Evolutionary conservation across 2,888 invertebrate genomes (phyloP).

Genomic region (Agonopterix subpropinquella): DNA sequence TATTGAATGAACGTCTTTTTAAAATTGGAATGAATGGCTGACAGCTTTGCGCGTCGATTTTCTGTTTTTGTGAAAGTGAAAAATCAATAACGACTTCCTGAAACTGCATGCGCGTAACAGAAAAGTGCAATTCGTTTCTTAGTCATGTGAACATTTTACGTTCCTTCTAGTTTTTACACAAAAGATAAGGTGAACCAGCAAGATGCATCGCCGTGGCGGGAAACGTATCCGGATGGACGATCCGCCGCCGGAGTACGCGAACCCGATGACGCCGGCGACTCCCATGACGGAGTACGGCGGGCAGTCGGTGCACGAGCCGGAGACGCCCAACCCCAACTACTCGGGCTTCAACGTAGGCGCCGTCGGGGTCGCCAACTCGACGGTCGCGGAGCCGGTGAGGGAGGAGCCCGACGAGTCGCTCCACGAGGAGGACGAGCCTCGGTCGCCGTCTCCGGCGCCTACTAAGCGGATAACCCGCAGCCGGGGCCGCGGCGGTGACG

Average conservation of each 20-base stretch:
- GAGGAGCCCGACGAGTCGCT: constrained; percentile 51
- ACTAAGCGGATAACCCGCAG: constrained; percentile 80
- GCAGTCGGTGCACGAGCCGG: constrained; percentile 67
- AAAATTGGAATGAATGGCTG: too few relatives aligned
- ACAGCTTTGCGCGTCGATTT: too few relatives aligned
- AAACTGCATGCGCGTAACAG: too few relatives aligned
- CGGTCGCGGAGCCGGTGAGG: constrained; percentile 42
- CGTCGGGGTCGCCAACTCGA: constrained; percentile 48
- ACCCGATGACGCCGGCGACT: constrained; percentile 74
- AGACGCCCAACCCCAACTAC: constrained; percentile 64
- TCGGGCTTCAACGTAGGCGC: constrained; percentile 52
- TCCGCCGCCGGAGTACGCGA: constrained; percentile 91
- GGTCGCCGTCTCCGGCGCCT: constrained; percentile 75
- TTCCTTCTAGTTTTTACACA: too few relatives aligned
- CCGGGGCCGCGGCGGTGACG: constrained; percentile 71
- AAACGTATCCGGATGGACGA: constrained; percentile 96
- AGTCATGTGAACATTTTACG: too few relatives aligned
- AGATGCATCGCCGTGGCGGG: constrained; percentile 88
- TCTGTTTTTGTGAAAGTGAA: too few relatives aligned
- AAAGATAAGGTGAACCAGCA: constrained; percentile 19
- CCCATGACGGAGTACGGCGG: constrained; percentile 75
- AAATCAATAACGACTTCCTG: too few relatives aligned
- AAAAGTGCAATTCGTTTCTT: too few relatives aligned
- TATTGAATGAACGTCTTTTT: too few relatives aligned
- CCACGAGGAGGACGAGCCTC: constrained; percentile 53